These are phyloP conservation scores for Platycnemis pennipes DNA, from an alignment of 2,888 invertebrate species.

Conservation along the genomic window DNA sequence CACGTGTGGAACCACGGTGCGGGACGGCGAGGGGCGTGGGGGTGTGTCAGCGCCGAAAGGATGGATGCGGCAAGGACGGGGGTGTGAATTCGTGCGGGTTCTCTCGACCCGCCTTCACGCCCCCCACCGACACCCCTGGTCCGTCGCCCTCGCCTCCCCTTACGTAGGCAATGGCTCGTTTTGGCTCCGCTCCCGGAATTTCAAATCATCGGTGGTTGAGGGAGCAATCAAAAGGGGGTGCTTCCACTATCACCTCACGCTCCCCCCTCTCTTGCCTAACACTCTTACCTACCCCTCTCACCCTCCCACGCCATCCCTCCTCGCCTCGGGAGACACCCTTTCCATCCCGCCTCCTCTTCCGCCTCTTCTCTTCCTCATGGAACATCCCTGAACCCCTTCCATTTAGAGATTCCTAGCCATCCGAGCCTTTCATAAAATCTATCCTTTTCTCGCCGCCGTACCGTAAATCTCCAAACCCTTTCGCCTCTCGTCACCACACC, in stretches of 20 bases:
- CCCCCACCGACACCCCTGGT: neutral
- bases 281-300: neutral
- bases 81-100: neutral
- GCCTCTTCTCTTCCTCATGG: neutral
- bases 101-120: neutral
- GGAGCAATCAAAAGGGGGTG: conserved; percentile 53
- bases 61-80: neutral
- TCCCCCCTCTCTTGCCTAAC: neutral
- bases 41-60: neutral
- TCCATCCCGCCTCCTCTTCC: neutral
- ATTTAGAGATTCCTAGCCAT: neutral
- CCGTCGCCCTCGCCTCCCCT: neutral
- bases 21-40: neutral
- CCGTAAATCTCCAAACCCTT: no score
- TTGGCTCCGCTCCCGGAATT: conserved; percentile 63
- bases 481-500: no score
- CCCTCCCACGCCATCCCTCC: neutral
- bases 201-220: conserved; percentile 54
- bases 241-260: neutral
- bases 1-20: neutral
- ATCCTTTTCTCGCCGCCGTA: no score
- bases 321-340: neutral
- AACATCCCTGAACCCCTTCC: neutral
- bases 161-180: conserved; percentile 39
- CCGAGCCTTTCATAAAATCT: no score